phyloP scores from a whole-genome alignment of 2,797 vertebrate species.

The Sebastes itinus region DNA sequence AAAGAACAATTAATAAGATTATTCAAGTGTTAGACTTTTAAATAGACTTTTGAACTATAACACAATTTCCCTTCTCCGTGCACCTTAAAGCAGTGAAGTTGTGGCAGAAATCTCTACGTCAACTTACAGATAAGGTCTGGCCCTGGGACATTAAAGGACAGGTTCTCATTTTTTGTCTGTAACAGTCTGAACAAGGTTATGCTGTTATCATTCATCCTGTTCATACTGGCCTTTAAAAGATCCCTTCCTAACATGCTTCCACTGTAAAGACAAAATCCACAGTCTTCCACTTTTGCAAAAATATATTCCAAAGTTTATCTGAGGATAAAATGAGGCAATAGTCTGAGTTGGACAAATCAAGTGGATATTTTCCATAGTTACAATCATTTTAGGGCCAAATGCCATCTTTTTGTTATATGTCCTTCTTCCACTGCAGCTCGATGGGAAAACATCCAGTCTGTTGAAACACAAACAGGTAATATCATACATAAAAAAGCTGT shows the following conservation, averaged over 20 bases:
- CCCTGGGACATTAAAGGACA: not conserved
- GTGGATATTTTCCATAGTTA: not conserved
- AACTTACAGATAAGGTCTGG: not conserved
- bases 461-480: not conserved
- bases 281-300: not conserved
- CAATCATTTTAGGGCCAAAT: not conserved
- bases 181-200: no score
- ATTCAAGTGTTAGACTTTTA: not conserved
- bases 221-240: not conserved
- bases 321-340: not conserved
- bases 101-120: not conserved
- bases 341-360: not conserved
- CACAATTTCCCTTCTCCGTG: not conserved
- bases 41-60: not conserved
- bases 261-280: not conserved
- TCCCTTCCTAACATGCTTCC: not conserved
- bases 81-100: not conserved
- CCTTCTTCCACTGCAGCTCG: not conserved
- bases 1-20: not conserved
- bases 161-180: not conserved
- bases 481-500: not conserved
- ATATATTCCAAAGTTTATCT: not conserved
- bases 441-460: not conserved
- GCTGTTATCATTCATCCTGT: not conserved
- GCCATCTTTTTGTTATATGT: not conserved